Percentiles rank a stretch among this genome's conserved stretches.
Conservation (phyloP, 2,113 vertebrate species). For the Dasyprocta punctata region DNA sequence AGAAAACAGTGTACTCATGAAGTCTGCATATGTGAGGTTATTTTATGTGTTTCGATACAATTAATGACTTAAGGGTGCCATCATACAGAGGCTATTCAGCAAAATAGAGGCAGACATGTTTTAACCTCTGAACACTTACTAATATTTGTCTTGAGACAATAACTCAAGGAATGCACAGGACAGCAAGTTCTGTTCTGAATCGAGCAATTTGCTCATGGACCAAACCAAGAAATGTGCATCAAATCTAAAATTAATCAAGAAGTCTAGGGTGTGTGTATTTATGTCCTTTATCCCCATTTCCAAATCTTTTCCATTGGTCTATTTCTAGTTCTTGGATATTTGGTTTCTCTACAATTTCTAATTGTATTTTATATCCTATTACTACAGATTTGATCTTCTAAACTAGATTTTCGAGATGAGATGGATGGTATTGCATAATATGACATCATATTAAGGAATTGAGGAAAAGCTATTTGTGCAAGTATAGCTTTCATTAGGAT, state of each 20-base stretch:
- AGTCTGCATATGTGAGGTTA: slow-evolving; percentile 57
- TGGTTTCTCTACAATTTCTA: neutral
- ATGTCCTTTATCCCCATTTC: neutral
- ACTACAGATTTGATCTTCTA: neutral
- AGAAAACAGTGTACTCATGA: slow-evolving; percentile 57
- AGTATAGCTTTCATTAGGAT: neutral
- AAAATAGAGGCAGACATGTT: slow-evolving; percentile 41
- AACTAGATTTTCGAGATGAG: neutral
- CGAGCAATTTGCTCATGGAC: neutral
- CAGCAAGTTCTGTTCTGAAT: neutral
- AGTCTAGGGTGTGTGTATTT: neutral
- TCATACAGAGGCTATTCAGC: neutral
- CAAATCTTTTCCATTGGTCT: neutral
- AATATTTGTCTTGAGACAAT: neutral
- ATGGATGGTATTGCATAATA: neutral
- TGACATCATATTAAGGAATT: neutral
- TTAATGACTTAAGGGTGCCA: neutral
- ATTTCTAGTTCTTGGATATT: neutral
- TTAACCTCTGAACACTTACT: neutral
- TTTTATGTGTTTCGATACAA: neutral
- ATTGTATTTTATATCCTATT: neutral
- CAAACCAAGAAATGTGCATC: neutral
- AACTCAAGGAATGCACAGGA: neutral
- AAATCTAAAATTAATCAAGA: neutral
- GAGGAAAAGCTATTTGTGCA: neutral